Percentiles rank a stretch among this genome's conserved stretches.
Evolutionary conservation across 1,140 invertebrate genomes (phyloP).

Genomic region (Neuroterus valhalla): DNA sequence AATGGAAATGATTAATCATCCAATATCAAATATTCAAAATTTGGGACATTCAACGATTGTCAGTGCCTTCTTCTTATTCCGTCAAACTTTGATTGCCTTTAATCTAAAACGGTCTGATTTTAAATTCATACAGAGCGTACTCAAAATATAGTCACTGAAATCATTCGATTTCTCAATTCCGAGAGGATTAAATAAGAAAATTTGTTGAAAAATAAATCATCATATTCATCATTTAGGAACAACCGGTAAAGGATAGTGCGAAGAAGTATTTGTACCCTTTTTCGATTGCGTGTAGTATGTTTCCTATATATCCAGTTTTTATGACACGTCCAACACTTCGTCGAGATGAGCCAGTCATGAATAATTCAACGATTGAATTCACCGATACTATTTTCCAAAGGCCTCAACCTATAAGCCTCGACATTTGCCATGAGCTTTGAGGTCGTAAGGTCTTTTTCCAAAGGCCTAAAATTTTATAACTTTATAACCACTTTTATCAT

Average conservation of each 20-base stretch:
- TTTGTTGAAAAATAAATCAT: constrained; percentile 12
- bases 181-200: too few relatives aligned
- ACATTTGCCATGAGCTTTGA: background rate
- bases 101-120: too few relatives aligned
- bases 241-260: background rate
- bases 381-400: constrained; percentile 17
- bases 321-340: background rate
- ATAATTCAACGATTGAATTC: background rate
- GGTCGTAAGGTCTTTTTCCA: constrained; percentile 7
- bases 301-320: constrained; percentile 1
- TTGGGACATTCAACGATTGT: too few relatives aligned
- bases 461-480: background rate
- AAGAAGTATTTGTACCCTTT: background rate
- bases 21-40: too few relatives aligned
- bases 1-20: too few relatives aligned
- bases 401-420: constrained; percentile 7
- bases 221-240: background rate
- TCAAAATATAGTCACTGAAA: too few relatives aligned
- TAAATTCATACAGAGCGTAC: background rate
- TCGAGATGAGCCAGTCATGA: background rate
- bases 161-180: too few relatives aligned
- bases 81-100: too few relatives aligned
- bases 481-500: background rate
- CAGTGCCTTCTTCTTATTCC: too few relatives aligned
- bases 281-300: background rate